Conservation (phyloP, 2,113 vertebrate species). For the Hypomesus transpacificus region DNA sequence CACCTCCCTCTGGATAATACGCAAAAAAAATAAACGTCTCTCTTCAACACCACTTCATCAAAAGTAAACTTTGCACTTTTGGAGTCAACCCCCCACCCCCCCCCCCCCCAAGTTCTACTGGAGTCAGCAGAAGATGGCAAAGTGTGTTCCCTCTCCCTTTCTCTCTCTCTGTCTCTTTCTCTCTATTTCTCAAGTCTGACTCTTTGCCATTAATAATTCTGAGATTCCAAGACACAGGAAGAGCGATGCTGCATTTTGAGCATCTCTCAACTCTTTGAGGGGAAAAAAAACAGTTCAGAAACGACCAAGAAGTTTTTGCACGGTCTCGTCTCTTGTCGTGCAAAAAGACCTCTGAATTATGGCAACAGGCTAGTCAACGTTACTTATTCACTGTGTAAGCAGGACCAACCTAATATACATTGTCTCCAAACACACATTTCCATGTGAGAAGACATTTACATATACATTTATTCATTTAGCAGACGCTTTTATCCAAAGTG, state of each 20-base stretch:
- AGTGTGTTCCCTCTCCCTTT: not conserved
- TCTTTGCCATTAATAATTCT: constrained; percentile 5
- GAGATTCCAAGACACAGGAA: not conserved
- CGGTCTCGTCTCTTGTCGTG: too few relatives aligned
- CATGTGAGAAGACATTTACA: too few relatives aligned
- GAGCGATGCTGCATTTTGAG: not conserved
- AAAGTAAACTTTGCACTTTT: constrained; percentile 4
- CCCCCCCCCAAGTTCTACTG: not conserved
- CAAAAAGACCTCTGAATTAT: too few relatives aligned
- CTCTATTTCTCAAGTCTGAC: not conserved
- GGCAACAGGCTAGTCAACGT: too few relatives aligned
- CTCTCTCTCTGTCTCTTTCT: not conserved
- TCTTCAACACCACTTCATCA: constrained; percentile 5
- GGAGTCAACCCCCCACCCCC: not conserved
- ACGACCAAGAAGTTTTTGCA: too few relatives aligned
- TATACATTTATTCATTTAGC: too few relatives aligned
- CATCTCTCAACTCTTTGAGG: not conserved
- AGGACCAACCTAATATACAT: too few relatives aligned
- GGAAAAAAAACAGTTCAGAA: too few relatives aligned
- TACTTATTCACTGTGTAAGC: too few relatives aligned
- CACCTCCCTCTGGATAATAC: not conserved
- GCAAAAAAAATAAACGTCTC: not conserved
- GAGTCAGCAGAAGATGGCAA: not conserved
- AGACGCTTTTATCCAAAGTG: too few relatives aligned
- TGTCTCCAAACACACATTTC: too few relatives aligned